Conservation (phyloP, 2,888 invertebrate genomes). For the Cryptocephalus primarius region DNA sequence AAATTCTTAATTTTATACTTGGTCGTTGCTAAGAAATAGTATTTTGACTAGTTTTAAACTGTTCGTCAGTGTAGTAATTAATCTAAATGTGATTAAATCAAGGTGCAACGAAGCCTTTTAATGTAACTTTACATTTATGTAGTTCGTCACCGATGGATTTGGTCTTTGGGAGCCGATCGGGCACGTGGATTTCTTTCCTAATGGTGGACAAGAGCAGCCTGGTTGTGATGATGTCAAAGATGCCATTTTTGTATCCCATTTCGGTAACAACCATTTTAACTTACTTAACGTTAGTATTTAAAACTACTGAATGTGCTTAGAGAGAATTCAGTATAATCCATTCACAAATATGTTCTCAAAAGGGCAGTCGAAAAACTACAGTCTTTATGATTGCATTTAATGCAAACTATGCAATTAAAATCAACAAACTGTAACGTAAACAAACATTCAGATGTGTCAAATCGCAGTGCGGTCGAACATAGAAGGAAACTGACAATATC, state of each 20-base stretch:
- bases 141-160: constrained; percentile 48
- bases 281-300: too few species aligned
- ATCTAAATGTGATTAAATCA: too few species aligned
- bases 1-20: background rate
- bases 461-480: too few species aligned
- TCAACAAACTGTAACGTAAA: too few species aligned
- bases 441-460: too few species aligned
- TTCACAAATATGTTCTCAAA: too few species aligned
- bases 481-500: too few species aligned
- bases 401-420: too few species aligned
- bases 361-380: constrained; percentile 7
- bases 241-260: constrained; percentile 45
- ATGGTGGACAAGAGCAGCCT: constrained; percentile 50
- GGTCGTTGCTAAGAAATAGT: background rate
- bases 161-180: constrained; percentile 48
- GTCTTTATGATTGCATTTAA: too few species aligned
- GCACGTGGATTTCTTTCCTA: constrained; percentile 50
- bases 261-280: constrained; percentile 33
- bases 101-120: too few species aligned
- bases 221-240: constrained; percentile 46
- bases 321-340: background rate
- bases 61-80: too few species aligned
- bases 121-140: constrained; percentile 1
- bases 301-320: background rate
- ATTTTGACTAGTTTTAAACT: background rate